A percentile compares a stretch with the other conserved stretches of the same genome.
Conservation (phyloP, 2,113 vertebrate species). For the Bagarius yarrelli region DNA sequence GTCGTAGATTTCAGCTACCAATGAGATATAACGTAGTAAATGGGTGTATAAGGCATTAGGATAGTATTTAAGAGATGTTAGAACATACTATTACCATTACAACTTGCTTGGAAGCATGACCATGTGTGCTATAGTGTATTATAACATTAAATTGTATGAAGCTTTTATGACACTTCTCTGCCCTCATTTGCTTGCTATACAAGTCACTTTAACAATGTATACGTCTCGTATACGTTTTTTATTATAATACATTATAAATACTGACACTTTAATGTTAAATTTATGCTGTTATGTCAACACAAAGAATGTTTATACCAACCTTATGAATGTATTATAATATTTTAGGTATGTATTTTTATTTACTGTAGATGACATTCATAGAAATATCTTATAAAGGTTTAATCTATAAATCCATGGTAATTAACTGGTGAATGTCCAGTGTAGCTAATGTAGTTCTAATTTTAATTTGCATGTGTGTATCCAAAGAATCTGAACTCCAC, state of each 20-base stretch:
- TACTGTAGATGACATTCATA: not conserved
- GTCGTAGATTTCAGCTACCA: slow-evolving; percentile 37
- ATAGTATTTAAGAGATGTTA: not conserved
- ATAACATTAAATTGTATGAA: not conserved
- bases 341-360: not conserved
- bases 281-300: too few relatives aligned
- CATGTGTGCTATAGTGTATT: not conserved
- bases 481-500: slow-evolving; percentile 91
- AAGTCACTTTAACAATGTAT: not conserved
- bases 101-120: not conserved
- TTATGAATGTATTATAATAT: not conserved
- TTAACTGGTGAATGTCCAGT: too few relatives aligned
- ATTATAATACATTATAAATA: not conserved
- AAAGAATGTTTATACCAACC: too few relatives aligned
- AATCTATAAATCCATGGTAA: too few relatives aligned
- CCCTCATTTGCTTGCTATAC: not conserved
- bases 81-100: not conserved
- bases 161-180: not conserved
- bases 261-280: too few relatives aligned
- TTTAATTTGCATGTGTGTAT: slow-evolving; percentile 1
- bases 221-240: too few relatives aligned
- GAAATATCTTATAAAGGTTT: not conserved
- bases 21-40: not conserved
- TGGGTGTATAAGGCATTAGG: not conserved
- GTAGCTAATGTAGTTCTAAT: too few relatives aligned